phyloP scores from a whole-genome alignment of 1,140 invertebrate species.

The Neodiprion pinetum region DNA sequence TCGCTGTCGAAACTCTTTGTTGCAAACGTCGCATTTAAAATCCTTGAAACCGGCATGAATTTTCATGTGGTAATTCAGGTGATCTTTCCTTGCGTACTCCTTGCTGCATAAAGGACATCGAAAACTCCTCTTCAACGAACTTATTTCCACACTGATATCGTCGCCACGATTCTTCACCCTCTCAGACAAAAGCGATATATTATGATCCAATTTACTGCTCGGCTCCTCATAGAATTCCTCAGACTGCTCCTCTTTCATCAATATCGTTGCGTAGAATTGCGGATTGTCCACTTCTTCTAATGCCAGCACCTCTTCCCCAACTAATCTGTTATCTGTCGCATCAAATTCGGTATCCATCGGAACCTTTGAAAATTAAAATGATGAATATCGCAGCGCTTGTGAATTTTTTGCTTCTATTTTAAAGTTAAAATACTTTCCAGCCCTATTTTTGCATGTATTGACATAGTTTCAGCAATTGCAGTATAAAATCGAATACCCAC shows the following conservation, averaged over 20 bases:
- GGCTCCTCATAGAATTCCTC: not conserved
- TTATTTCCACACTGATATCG: not conserved
- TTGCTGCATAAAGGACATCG: not conserved
- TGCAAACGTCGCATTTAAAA: constrained; percentile 54
- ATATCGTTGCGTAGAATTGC: not conserved
- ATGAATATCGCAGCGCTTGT: too few relatives aligned
- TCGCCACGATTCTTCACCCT: not conserved
- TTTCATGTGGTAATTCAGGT: constrained; percentile 14
- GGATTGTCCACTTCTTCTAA: not conserved
- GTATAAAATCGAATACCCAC: too few relatives aligned
- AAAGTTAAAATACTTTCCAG: too few relatives aligned
- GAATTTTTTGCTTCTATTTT: too few relatives aligned
- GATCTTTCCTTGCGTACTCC: constrained; percentile 1
- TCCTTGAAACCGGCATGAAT: constrained; percentile 46
- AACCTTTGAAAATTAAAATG: not conserved
- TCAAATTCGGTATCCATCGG: not conserved
- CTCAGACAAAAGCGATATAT: not conserved
- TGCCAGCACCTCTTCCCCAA: not conserved
- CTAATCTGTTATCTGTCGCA: not conserved
- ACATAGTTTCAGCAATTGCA: too few relatives aligned
- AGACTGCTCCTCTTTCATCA: not conserved
- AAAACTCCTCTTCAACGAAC: not conserved
- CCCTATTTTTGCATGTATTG: too few relatives aligned
- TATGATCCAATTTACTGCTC: not conserved
- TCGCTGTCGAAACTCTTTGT: constrained; percentile 50